Conservation (phyloP, 2,113 vertebrate species). For the Fregetta grallaria region DNA sequence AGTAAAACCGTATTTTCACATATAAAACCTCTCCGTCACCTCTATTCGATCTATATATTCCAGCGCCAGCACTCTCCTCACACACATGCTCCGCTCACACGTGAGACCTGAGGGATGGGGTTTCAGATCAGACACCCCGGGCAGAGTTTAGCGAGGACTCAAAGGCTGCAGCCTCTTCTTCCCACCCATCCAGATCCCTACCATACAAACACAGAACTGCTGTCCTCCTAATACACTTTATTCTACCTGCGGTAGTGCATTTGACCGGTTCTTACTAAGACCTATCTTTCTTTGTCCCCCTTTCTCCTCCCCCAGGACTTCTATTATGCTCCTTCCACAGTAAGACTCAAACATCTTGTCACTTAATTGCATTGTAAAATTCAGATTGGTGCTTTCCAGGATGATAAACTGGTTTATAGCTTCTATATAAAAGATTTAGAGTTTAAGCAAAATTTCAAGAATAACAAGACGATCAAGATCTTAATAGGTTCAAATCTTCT, state of each 20-base stretch:
- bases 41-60: not conserved
- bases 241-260: too few relatives aligned
- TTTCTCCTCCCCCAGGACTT: not conserved
- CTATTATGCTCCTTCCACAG: not conserved
- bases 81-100: rapidly evolving
- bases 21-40: not conserved
- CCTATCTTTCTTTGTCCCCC: not conserved
- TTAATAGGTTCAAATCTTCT: not conserved
- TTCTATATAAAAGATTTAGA: not conserved
- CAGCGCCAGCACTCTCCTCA: not conserved
- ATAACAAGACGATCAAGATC: not conserved
- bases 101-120: not conserved
- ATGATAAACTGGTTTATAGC: not conserved
- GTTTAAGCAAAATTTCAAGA: not conserved
- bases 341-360: not conserved
- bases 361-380: not conserved
- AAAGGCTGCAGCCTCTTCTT: not conserved
- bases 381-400: not conserved
- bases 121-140: not conserved
- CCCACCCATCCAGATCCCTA: not conserved
- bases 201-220: not conserved
- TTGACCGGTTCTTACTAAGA: not conserved
- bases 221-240: not conserved
- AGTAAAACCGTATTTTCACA: not conserved
- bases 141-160: not conserved